Evolutionary conservation across 2,888 invertebrate species (phyloP).

Genomic region (Steinernema hermaphroditum): DNA sequence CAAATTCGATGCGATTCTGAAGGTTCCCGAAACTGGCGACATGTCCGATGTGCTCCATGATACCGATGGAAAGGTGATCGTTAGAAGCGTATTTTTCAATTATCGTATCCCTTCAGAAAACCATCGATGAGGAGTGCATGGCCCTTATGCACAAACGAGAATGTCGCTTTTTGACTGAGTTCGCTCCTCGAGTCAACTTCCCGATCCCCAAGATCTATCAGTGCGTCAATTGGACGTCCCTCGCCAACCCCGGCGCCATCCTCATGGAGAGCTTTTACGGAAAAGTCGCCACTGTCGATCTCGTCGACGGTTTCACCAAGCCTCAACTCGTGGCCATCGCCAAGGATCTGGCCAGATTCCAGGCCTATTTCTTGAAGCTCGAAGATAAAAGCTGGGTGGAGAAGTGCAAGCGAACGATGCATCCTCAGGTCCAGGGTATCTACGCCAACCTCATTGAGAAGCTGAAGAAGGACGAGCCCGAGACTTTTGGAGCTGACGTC

Average conservation of each 20-base stretch:
- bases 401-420: constrained; percentile 12
- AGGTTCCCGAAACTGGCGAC: constrained; percentile 10
- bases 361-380: constrained; percentile 22
- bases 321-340: constrained; percentile 7
- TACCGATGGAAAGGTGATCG: neutral
- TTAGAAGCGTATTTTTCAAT: neutral
- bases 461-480: neutral
- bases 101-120: neutral
- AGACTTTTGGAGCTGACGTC: neutral
- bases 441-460: constrained; percentile 18
- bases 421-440: constrained; percentile 1
- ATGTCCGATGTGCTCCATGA: neutral
- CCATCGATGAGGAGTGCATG: constrained; percentile 25
- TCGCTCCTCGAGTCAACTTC: constrained; percentile 7
- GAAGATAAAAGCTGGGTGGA: constrained; percentile 12
- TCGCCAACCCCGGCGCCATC: constrained; percentile 4
- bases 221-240: constrained; percentile 21
- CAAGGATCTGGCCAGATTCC: constrained; percentile 15
- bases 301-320: constrained; percentile 12
- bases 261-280: constrained; percentile 27
- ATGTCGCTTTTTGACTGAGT: constrained; percentile 23
- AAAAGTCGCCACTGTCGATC: neutral
- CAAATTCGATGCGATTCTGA: neutral
- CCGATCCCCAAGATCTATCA: constrained; percentile 2
- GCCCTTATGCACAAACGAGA: constrained; percentile 22